Evolutionary conservation across 2,888 invertebrate species (phyloP).

Genomic region (Ypsolopha sequella): DNA sequence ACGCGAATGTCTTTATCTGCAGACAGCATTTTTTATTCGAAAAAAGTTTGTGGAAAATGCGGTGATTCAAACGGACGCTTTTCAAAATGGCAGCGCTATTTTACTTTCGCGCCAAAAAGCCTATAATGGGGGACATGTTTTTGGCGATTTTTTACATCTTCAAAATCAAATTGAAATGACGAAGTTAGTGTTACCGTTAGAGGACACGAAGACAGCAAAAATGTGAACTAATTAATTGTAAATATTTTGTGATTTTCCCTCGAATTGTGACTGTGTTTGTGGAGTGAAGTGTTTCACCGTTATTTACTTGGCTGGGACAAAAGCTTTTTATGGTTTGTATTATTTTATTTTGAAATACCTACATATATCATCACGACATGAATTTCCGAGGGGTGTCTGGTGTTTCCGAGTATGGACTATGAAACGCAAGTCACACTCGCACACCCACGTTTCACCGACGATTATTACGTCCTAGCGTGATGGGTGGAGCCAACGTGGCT

Average conservation of each 20-base stretch:
- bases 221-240: constrained; percentile 21
- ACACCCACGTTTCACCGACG: not conserved
- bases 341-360: not conserved
- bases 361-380: no score
- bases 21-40: not conserved
- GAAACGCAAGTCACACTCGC: not conserved
- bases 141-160: constrained; percentile 52
- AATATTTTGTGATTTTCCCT: constrained; percentile 13
- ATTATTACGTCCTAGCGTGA: not conserved
- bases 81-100: constrained; percentile 32
- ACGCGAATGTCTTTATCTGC: constrained; percentile 24
- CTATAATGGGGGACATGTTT: constrained; percentile 39
- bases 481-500: not conserved
- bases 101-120: constrained; percentile 59
- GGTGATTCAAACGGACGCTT: constrained; percentile 6
- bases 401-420: no score
- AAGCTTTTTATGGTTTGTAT: not conserved
- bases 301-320: not conserved
- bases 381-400: not conserved
- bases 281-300: constrained; percentile 10
- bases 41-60: constrained; percentile 15
- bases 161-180: constrained; percentile 67
- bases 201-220: constrained; percentile 28
- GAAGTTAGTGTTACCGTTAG: constrained; percentile 22
- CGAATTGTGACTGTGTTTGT: constrained; percentile 16